Base-by-base conservation (phyloP, 2,113 vertebrate species). In the Dipodomys ordii region DNA sequence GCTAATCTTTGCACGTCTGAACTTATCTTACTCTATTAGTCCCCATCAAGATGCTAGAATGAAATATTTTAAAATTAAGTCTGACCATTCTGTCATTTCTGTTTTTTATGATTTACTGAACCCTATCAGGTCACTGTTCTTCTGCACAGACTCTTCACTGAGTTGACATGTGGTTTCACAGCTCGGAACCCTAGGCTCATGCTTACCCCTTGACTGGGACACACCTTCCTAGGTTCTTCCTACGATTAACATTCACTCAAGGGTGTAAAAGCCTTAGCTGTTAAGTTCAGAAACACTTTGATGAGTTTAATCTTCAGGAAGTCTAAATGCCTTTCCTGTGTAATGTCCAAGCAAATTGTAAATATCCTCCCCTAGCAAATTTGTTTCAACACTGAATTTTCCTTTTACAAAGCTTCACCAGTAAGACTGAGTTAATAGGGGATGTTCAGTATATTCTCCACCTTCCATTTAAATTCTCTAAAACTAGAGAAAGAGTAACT, bases 381-480 rank as follows among this genome's bases (percentile, higher is more conserved):
- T 35, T 82, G 74, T 88, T 62, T 87, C 72, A 8, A 77, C 20
- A 62, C 32, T 84, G 62, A 27, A 44, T 62, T 81, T 88, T 92
- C 49, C 64, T 88, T 88, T 3, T 69, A n/a, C n/a, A 91, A 93
- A 73, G 81, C 83, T 57, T 96, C 49, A 65, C 84, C 20, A 81
- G 3, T 91, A 12, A 89, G n/a, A 28, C 18, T 68, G 3, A 79
- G 79, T 12, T 83, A 49, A 92, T 44, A 92, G 18, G 18, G 20
- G 39, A 88, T 18, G 85, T 87, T 73, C 4, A 71, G 65, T 74
- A 32, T 10, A 20, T 90, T 71, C 67, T 57, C 44, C 9, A 73
- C 87, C 53, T 90, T 86, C 46, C 32, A 80, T 74, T 46, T 69
- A 86, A 90, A 87, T 46, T 44, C 23, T 19, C 46, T 73, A 80